Evolutionary conservation across 1,140 invertebrate species (phyloP).

Genomic region (Drosophila ohnishii): DNA sequence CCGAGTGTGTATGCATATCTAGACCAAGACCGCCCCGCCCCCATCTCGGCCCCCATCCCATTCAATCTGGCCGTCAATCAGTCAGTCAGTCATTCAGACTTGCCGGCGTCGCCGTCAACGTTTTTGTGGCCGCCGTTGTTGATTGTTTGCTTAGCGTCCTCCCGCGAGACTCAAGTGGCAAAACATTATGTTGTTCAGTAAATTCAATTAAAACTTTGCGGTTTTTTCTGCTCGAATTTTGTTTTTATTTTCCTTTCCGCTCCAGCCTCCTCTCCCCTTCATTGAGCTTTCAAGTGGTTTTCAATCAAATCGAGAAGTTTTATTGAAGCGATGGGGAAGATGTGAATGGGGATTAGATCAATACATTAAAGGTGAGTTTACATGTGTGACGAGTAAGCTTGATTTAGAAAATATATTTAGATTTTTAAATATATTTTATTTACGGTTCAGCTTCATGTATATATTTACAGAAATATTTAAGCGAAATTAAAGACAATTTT

Average conservation of each 20-base stretch:
- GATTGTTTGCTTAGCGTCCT: slow-evolving; percentile 77
- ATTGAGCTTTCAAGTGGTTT: slow-evolving; percentile 62
- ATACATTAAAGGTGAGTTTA: slow-evolving; percentile 42
- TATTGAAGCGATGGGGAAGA: slow-evolving; percentile 13
- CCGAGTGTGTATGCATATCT: slow-evolving; percentile 74
- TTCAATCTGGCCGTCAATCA: slow-evolving; percentile 48
- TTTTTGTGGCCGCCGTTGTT: slow-evolving; percentile 42
- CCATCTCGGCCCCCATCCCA: slow-evolving; percentile 16
- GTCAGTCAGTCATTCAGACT: slow-evolving; percentile 53
- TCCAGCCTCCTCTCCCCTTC: slow-evolving; percentile 6
- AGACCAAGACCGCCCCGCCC: slow-evolving; percentile 28
- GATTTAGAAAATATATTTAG: too few relatives aligned
- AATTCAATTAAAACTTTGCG: slow-evolving; percentile 81
- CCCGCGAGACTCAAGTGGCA: slow-evolving; percentile 78
- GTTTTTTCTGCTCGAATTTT: slow-evolving; percentile 66
- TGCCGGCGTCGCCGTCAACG: slow-evolving; percentile 37
- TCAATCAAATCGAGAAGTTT: slow-evolving; percentile 72
- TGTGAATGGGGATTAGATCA: slow-evolving; percentile 20
- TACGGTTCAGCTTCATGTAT: too few relatives aligned
- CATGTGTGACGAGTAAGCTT: not conserved
- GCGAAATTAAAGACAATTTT: too few relatives aligned
- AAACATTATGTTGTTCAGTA: slow-evolving; percentile 80
- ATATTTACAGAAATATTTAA: too few relatives aligned
- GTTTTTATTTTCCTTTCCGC: slow-evolving; percentile 53
- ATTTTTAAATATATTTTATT: too few relatives aligned